phyloP scores from a whole-genome alignment of 2,888 invertebrate species.

The Caenorhabditis angaria region DNA sequence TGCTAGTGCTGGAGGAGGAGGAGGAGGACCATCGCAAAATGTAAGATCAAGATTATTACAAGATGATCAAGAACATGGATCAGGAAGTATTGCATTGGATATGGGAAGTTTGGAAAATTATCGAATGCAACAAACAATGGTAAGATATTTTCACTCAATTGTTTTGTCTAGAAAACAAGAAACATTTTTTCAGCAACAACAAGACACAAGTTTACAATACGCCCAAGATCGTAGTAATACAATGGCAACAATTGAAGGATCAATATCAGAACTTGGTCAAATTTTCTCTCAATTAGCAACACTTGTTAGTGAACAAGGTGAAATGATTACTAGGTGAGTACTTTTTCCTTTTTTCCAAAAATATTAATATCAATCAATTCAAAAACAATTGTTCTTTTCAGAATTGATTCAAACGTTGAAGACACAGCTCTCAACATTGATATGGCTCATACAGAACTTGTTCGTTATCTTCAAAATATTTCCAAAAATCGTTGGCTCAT shows the following conservation, averaged over 20 bases:
- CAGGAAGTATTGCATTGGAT: slow-evolving; percentile 85
- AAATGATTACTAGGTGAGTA: slow-evolving; percentile 78
- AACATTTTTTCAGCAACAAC: slow-evolving; percentile 9
- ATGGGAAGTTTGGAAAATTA: slow-evolving; percentile 78
- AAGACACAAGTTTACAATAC: slow-evolving; percentile 39
- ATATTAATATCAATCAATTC: too few species aligned
- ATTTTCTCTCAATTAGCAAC: slow-evolving; percentile 81
- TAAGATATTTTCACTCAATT: slow-evolving; percentile 6
- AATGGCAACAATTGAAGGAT: slow-evolving; percentile 98
- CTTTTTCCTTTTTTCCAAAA: slow-evolving; percentile 1
- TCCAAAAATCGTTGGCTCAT: slow-evolving; percentile 97
- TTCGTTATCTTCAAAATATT: slow-evolving; percentile 93
- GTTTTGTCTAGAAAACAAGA: neutral
- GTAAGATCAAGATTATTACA: slow-evolving; percentile 76
- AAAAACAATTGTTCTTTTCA: slow-evolving; percentile 68
- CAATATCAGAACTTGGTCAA: slow-evolving; percentile 96
- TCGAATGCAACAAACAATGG: slow-evolving; percentile 50
- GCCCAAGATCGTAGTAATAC: slow-evolving; percentile 89
- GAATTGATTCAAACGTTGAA: slow-evolving; percentile 95
- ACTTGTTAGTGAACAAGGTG: slow-evolving; percentile 98
- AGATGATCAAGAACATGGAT: slow-evolving; percentile 73
- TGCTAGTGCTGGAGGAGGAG: neutral
- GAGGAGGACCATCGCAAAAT: slow-evolving; percentile 54
- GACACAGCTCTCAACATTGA: slow-evolving; percentile 95
- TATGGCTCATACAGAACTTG: slow-evolving; percentile 93